These are phyloP conservation scores for Limnothrissa miodon DNA, from an alignment of 2,113 vertebrate genomes.

Conservation along the genomic window DNA sequence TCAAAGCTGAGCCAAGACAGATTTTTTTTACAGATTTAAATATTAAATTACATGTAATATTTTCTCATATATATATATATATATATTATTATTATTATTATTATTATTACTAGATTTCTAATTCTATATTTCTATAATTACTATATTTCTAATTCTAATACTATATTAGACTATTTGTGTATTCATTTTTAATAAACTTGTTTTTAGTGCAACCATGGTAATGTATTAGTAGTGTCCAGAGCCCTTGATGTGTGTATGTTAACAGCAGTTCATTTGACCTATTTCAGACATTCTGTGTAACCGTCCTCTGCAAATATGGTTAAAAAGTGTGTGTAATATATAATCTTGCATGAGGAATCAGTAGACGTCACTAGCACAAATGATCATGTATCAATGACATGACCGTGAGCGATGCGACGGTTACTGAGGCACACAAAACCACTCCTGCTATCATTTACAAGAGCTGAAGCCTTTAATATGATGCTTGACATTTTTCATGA, in stretches of 20 bases:
- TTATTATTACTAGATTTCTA: too few relatives aligned
- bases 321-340: not conserved
- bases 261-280: not conserved
- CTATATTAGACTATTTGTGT: not conserved
- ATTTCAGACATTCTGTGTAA: not conserved
- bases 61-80: too few relatives aligned
- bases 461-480: not conserved
- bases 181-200: not conserved
- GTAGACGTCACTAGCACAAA: not conserved
- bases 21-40: too few relatives aligned
- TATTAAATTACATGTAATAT: too few relatives aligned
- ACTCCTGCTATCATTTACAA: not conserved
- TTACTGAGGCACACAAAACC: not conserved
- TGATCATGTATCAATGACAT: not conserved
- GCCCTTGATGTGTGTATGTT: not conserved
- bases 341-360: not conserved
- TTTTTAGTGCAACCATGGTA: constrained; percentile 14
- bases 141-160: not conserved
- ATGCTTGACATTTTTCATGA: not conserved
- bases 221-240: not conserved
- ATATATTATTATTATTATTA: too few relatives aligned
- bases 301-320: not conserved
- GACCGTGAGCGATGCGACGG: not conserved
- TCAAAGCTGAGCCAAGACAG: too few relatives aligned
- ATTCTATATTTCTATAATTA: too few relatives aligned